These are phyloP conservation scores for Nemotelus pantherinus DNA, from an alignment of 2,888 invertebrate genomes.

Conservation along the genomic window DNA sequence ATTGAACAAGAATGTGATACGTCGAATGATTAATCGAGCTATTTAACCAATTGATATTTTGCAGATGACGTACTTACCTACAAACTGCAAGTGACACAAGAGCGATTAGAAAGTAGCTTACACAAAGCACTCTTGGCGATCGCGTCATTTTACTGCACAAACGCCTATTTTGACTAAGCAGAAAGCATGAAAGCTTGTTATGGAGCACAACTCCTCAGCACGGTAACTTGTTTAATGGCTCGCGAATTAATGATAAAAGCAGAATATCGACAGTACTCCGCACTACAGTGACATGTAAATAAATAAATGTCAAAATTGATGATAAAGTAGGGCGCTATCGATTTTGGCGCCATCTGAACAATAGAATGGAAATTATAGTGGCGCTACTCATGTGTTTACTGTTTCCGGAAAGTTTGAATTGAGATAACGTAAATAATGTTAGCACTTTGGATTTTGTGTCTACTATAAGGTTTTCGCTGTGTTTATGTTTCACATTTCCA, in stretches of 20 bases:
- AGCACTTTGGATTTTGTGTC: too few species aligned
- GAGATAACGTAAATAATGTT: too few species aligned
- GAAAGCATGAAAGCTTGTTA: slow-evolving; percentile 12
- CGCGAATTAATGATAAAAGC: too few species aligned
- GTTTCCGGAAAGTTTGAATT: too few species aligned
- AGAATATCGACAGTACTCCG: too few species aligned
- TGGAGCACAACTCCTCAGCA: neutral
- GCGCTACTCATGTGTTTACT: neutral
- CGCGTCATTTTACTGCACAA: neutral
- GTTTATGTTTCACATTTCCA: too few species aligned
- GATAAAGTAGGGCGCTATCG: neutral
- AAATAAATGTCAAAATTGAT: slow-evolving; percentile 8
- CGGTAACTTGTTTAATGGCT: neutral
- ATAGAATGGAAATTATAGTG: neutral
- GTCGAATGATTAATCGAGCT: too few species aligned
- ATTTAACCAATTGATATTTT: neutral
- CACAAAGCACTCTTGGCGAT: neutral
- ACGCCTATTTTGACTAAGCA: neutral
- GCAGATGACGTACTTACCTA: slow-evolving; percentile 6
- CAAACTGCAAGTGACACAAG: slow-evolving; percentile 3
- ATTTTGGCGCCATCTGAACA: slow-evolving; percentile 3
- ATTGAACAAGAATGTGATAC: too few species aligned
- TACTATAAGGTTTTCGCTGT: too few species aligned
- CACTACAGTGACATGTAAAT: slow-evolving; percentile 23
- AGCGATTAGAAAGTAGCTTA: slow-evolving; percentile 29